phyloP scores from a whole-genome alignment of 2,113 vertebrate genomes.

The Galbula dea region DNA sequence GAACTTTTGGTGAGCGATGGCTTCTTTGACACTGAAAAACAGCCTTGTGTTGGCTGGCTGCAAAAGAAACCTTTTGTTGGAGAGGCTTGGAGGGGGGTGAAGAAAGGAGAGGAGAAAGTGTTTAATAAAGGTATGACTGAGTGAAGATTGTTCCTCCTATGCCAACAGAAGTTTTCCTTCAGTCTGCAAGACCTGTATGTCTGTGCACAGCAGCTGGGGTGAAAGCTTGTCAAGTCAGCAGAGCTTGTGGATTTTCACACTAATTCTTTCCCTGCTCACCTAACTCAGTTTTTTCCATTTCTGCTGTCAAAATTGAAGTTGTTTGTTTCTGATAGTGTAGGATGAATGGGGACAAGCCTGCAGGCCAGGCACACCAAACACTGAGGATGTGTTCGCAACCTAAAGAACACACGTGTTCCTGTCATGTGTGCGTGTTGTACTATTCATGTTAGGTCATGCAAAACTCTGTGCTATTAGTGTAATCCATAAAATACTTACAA shows the following conservation, averaged over 20 bases:
- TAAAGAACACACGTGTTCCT: background rate
- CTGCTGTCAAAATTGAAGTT: background rate
- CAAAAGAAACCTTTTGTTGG: background rate
- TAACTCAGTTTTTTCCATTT: background rate
- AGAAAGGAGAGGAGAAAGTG: background rate
- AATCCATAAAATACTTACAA: background rate
- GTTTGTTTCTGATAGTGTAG: background rate
- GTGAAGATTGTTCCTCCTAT: background rate
- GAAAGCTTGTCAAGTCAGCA: background rate
- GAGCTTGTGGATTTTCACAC: background rate
- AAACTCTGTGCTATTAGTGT: background rate
- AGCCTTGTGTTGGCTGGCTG: background rate
- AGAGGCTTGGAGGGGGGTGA: background rate
- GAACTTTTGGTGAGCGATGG: background rate
- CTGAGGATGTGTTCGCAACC: fast-evolving
- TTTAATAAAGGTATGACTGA: background rate
- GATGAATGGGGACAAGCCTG: background rate
- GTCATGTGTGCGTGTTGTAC: fast-evolving
- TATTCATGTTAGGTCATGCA: background rate
- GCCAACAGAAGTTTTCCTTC: background rate
- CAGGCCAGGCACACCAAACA: background rate
- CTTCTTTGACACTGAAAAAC: background rate
- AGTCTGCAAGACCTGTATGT: background rate
- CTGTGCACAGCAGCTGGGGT: background rate
- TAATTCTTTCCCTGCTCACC: background rate